These are phyloP conservation scores for Drosophila auraria DNA, from an alignment of 1,140 invertebrate species.

Conservation along the genomic window DNA sequence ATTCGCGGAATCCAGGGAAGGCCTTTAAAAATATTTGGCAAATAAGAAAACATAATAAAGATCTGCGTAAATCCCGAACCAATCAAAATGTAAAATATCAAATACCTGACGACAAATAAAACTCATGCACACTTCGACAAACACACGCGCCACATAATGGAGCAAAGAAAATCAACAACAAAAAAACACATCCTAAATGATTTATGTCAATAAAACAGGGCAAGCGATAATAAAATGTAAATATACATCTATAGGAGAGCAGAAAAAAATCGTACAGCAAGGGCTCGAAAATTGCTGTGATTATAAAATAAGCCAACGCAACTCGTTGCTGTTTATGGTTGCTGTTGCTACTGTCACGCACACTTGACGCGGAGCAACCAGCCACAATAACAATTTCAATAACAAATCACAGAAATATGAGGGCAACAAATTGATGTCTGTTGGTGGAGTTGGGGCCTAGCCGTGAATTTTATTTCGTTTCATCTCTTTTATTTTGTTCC, in stretches of 20 bases:
- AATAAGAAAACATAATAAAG: slow-evolving; percentile 44
- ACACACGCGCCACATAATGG: slow-evolving; percentile 13
- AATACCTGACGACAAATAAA: slow-evolving; percentile 67
- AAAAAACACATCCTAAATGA: slow-evolving; percentile 52
- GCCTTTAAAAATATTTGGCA: slow-evolving; percentile 28
- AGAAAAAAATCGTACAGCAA: slow-evolving; percentile 38
- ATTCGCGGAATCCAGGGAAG: slow-evolving; percentile 2
- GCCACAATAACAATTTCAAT: slow-evolving; percentile 76
- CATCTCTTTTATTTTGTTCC: slow-evolving; percentile 18
- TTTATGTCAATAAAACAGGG: slow-evolving; percentile 75
- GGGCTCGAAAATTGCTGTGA: slow-evolving; percentile 60
- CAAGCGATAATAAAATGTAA: slow-evolving; percentile 66
- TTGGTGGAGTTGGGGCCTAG: neutral
- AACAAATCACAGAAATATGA: slow-evolving; percentile 58
- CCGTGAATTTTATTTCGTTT: slow-evolving; percentile 23
- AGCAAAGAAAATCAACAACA: slow-evolving; percentile 1
- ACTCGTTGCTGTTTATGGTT: slow-evolving; percentile 18
- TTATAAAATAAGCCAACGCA: slow-evolving; percentile 72
- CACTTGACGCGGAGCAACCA: slow-evolving; percentile 21
- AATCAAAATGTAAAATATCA: slow-evolving; percentile 69
- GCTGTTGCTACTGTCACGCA: slow-evolving; percentile 56
- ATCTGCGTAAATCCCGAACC: slow-evolving; percentile 52
- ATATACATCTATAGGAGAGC: slow-evolving; percentile 20
- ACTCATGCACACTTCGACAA: slow-evolving; percentile 16
- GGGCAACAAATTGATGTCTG: slow-evolving; percentile 16